Conservation (phyloP, 2,888 invertebrate genomes). For the Eristalinus sepulchralis region DNA sequence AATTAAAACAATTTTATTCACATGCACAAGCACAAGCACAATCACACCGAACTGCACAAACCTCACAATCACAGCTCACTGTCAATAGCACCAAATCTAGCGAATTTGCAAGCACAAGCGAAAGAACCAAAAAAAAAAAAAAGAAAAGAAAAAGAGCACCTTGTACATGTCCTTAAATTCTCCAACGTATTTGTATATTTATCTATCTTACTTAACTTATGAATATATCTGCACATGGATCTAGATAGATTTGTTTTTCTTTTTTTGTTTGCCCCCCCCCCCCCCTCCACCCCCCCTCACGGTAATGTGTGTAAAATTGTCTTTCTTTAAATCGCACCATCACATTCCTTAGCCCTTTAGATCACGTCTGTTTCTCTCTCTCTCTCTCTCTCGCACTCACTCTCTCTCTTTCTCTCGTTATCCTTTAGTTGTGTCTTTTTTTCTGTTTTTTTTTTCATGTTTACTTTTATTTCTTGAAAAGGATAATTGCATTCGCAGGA, state of each 20-base stretch:
- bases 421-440: too few relatives aligned
- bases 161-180: constrained; percentile 47
- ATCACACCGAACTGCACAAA: background rate
- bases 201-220: background rate
- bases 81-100: constrained; percentile 46
- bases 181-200: background rate
- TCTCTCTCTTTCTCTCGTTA: too few relatives aligned
- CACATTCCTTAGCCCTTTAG: constrained; percentile 2
- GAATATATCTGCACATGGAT: background rate
- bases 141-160: constrained; percentile 51
- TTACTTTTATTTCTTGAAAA: constrained; percentile 5
- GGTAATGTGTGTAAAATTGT: constrained; percentile 12
- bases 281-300: background rate
- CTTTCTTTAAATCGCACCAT: constrained; percentile 33
- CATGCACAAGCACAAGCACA: constrained; percentile 59
- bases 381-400: too few relatives aligned
- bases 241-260: background rate
- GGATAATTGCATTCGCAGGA: constrained; percentile 59
- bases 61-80: constrained; percentile 9
- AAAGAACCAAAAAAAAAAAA: background rate
- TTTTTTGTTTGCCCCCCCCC: background rate
- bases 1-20: constrained; percentile 29
- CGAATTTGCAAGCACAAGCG: constrained; percentile 30
- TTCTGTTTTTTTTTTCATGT: background rate
- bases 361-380: background rate